Evolutionary conservation across 2,797 vertebrate genomes (phyloP).

Genomic region (Lateolabrax maculatus): DNA sequence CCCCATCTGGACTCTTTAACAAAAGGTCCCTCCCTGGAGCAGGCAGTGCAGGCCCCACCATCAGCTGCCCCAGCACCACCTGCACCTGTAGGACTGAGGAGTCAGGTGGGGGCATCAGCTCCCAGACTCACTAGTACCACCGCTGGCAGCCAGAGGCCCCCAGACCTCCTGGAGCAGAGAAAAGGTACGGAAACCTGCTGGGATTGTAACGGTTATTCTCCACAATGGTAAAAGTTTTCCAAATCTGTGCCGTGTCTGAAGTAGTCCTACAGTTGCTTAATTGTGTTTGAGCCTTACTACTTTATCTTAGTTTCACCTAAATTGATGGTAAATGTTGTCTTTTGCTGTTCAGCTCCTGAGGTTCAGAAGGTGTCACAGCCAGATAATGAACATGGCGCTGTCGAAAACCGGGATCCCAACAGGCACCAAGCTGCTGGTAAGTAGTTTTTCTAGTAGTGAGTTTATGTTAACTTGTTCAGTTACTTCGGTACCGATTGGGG

Average conservation of each 20-base stretch:
- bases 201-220: background rate
- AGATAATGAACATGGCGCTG: slow-evolving; percentile 89
- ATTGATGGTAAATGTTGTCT: background rate
- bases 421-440: slow-evolving; percentile 89
- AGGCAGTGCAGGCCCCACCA: slow-evolving; percentile 85
- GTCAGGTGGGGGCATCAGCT: slow-evolving; percentile 65
- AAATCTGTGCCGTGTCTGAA: background rate
- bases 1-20: slow-evolving; percentile 88
- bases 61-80: slow-evolving; percentile 79
- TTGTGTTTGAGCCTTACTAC: background rate
- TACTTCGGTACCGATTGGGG: background rate
- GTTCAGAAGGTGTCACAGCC: slow-evolving; percentile 88
- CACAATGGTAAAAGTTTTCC: background rate
- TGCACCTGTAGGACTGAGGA: slow-evolving; percentile 88
- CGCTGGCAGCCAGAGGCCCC: slow-evolving; percentile 86
- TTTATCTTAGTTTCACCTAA: too few species aligned
- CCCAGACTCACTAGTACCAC: slow-evolving; percentile 83
- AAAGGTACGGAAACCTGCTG: slow-evolving; percentile 82
- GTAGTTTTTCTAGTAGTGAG: too few species aligned
- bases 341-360: slow-evolving; percentile 82
- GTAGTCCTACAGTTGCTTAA: too few species aligned
- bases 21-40: slow-evolving; percentile 90
- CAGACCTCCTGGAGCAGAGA: slow-evolving; percentile 92
- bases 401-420: slow-evolving; percentile 88
- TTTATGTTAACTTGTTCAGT: background rate